Evolutionary conservation across 2,888 invertebrate genomes (phyloP), one percentile per base, ranked within the genome.

Genomic region (Halocaridina rubra): DNA sequence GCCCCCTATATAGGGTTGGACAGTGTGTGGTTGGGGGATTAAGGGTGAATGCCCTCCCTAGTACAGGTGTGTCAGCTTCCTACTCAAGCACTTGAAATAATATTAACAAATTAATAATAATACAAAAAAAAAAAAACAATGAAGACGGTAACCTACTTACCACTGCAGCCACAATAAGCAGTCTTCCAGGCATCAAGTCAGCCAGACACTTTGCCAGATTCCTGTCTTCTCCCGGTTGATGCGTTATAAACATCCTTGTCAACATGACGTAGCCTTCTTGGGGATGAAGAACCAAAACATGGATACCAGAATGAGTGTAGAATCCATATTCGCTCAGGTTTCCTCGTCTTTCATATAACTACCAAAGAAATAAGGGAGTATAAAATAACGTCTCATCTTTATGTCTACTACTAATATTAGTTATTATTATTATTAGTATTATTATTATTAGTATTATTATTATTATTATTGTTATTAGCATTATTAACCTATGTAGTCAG

Each of bases 201-300:
- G 19, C 0, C 16, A 77, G 57, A 30, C 39, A 13, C 2, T 32
- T 10, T 7, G 81, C 81, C 32, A 81, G 16, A 29, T 81, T 64
- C n/a, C n/a, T 19, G 32, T 81, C 75, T 22, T 81, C 81, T 0
- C 75, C 81, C 2, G 81, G 81, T 30, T 81, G 81, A 57, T 67
- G 67, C 3, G 81, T 81, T 13, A 81, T 32, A 39, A 80, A 74
- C 24, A 24, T 30, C 57, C 22, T 27, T 1, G 10, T 16, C 59
- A 71, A 27, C 80, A 72, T 80, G 22, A 80, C 33, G 3, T 24
- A 8, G 5, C 74, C 74, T 3, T n/a, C 24, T 8, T 0, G 3
- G 8, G 74, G 61, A 13, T 74, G 33, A 0, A 74, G 19, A 13
- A 74, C 74, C 80, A 80, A n/a, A 29, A 80, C 61, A 27, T 80